Evolutionary conservation across 2,797 vertebrate genomes (phyloP), one percentile per base, ranked within the genome.

Genomic region (Australoheros facetus): DNA sequence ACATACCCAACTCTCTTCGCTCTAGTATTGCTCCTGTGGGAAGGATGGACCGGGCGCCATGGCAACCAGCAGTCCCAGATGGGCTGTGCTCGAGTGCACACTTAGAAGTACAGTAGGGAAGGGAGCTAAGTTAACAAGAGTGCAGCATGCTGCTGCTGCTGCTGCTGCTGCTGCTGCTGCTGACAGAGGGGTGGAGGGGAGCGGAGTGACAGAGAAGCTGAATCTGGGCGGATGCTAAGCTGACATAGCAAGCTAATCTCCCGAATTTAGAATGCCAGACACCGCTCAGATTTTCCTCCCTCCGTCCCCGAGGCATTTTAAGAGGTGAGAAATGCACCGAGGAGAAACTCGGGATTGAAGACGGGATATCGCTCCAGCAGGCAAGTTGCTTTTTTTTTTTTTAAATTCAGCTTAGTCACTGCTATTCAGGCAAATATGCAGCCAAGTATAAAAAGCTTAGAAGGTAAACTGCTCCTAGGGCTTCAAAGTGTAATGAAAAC

Each of bases 31-130:
- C 77, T 89, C 87, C 92, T 86, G 74, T 92, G 92, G 91, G 92
- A 94, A 85, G 87, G 88, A 90, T 86, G 87, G 88, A 86, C 77
- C 70, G 5, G 73, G 58, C 51, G 76, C 92, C 88, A 94, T 94
- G 89, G 90, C 89, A 94, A 94, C 93, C 89, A 76, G 81, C 84
- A 59, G 81, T 91, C 90, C 91, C 92, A 84, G 79, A 91, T 83
- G 88, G 88, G 85, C 87, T 85, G 53, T 80, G 87, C 87, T 83
- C 28, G 55, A 91, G 84, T 87, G 86, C 91, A 87, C 80, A 87
- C 80, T 89, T 73, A 81, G 78, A 88, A 82, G 89, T 91, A 93
- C 91, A 93, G 90, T 89, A 85, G 83, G 73, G 82, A 85, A 84
- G 74, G 54, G 79, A 83, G 80, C 83, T 58, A 91, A 90, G 59